Conservation (phyloP, 2,113 vertebrate genomes). For the Myrmecophaga tridactyla region DNA sequence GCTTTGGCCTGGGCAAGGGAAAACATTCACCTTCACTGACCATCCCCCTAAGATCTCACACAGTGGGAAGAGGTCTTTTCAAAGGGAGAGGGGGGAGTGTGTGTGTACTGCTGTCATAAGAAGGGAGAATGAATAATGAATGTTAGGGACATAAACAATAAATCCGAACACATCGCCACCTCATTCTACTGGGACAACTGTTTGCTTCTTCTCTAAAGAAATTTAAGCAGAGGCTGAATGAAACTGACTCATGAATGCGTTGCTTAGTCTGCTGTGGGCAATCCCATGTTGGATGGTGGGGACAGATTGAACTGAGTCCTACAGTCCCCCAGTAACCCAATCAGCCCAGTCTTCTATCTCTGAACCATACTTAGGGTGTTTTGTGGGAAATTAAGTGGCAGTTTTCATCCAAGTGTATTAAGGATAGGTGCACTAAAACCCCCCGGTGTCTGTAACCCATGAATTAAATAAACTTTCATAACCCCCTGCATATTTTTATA, state of each 20-base stretch:
- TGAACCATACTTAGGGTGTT: not conserved
- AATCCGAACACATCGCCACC: not conserved
- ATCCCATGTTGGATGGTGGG: not conserved
- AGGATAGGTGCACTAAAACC: not conserved
- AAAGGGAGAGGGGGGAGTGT: not conserved
- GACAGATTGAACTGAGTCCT: not conserved
- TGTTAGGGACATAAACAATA: not conserved
- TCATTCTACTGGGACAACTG: not conserved
- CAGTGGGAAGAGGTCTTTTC: not conserved
- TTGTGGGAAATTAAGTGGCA: not conserved
- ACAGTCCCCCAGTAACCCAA: not conserved
- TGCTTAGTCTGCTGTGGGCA: not conserved
- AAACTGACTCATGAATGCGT: not conserved
- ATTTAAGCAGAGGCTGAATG: not conserved
- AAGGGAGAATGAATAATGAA: not conserved
- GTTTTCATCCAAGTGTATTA: not conserved
- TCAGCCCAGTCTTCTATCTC: not conserved
- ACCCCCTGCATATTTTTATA: not conserved
- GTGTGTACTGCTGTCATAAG: not conserved
- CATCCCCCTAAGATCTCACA: not conserved
- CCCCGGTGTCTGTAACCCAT: not conserved
- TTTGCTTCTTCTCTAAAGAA: not conserved
- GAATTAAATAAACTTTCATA: not conserved
- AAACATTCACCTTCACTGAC: not conserved
- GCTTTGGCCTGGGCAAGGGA: not conserved